Base-by-base conservation (phyloP, 2,888 invertebrate species). In the Aspidapion aeneum region DNA sequence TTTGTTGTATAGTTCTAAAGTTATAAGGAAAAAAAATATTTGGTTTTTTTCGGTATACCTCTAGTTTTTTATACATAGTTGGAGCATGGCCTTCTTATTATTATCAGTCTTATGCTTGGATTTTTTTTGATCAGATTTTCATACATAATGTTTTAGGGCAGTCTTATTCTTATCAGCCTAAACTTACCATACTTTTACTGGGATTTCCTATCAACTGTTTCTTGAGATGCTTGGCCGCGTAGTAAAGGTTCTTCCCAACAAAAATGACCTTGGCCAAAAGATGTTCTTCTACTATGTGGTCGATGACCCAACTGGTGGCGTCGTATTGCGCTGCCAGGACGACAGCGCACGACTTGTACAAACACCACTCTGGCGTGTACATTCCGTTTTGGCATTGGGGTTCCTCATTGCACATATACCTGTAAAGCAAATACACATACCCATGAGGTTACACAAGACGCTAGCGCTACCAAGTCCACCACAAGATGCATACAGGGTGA, bases 201-300 rank as follows among this genome's bases (percentile, higher is more conserved):
- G 18, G 49, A 21, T 54, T 58, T n/a, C 58, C 12, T 21, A 22
- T 60, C 63, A 81, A 80, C 48, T 73, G 71, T 1, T 74, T 69
- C 18, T 75, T 78, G n/a, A 87, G 69, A 9, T 73, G 69, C 16
- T 77, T 73, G 0, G 82, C 74, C 0, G 80, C 79, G 2, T 75
- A 65, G 61, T 77, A 78, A 55, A 91, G 79, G 66, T 86, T 79
- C 0, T 82, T 75, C 1, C 90, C 91, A 16, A 92, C 78, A 90
- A 90, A 92, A 2, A 86, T 80, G 0, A 92, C 86, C 73, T 86
- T 87, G 0, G 90, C 85, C 66, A 82, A 84, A 16, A 90, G 79
- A 35, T 83, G 79, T 59, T 87, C 79, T 61, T 84, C 80, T 12
- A 82, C 76, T 51, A 92, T 87, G 70, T 90, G 88, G 0, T 83